Base-by-base conservation (phyloP, 1,140 invertebrate species). In the Aphidius ervi region DNA sequence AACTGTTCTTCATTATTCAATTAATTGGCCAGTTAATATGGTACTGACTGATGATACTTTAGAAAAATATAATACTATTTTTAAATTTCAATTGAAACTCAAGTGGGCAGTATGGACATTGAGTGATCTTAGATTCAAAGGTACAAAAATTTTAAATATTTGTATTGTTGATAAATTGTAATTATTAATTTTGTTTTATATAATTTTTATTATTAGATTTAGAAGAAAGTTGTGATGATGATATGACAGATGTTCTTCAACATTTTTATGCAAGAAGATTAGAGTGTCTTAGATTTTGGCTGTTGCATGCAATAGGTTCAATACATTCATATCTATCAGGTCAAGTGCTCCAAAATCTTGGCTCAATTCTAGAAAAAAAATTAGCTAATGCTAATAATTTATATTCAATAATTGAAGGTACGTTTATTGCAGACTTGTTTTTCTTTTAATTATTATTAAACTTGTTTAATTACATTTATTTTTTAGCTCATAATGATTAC, bases 271-370 rank as follows among this genome's bases (percentile, higher is more conserved):
- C 80, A 8, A 82, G 82, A 65, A 73, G 84, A 10, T 75, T 87
- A 46, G 82, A 87, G 57, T 73, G 83, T 40, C 72, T 88, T 7
- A 74, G 84, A 59, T 85, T 87, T 69, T 83, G 82, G 72, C 73
- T 87, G 5, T 65, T 85, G 9, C 84, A 87, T 70, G 82, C 86
- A 46, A 76, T 87, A 52, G 84, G 83, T 58, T 84, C 80, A 52
- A 78, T 88, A 52, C 85, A 87, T 65, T 81, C 84, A 61, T 87
- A 87, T 63, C 74, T 87, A 42, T 85, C 86, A 70, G 85, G 85
- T 4, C 82, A 85, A 72, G 83, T 86, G 53, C 73, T 87, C 16
- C 82, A 84, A 61, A 81, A 79, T 64, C 76, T 83, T 41, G 81
- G 82, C 9, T 69, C 79, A 39, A 70, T 80, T 59, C 75, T 85